A percentile compares a stretch with the other conserved stretches of the same genome.
These are phyloP conservation scores for Drosophila mimetica DNA, from an alignment of 2,888 invertebrate genomes.

Conservation along the genomic window DNA sequence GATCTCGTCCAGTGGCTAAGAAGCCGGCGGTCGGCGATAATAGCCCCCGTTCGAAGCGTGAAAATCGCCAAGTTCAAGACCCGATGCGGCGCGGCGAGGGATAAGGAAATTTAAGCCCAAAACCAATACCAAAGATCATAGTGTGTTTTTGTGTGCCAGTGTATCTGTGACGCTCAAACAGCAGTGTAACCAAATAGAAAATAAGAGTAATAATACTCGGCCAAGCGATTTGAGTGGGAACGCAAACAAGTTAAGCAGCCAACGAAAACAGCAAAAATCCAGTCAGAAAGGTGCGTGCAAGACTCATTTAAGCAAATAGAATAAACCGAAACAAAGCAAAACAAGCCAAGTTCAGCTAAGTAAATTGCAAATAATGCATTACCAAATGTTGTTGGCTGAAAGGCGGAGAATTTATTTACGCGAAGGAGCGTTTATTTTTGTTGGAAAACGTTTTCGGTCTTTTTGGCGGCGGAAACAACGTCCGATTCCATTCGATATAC, in stretches of 20 bases:
- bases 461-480: slow-evolving; percentile 72
- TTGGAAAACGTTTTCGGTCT: slow-evolving; percentile 28
- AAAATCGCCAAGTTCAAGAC: slow-evolving; percentile 35
- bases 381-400: slow-evolving; percentile 5
- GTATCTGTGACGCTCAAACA: slow-evolving; percentile 3
- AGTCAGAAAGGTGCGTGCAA: slow-evolving; percentile 67
- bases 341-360: slow-evolving; percentile 19
- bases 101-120: background rate
- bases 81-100: slow-evolving; percentile 25
- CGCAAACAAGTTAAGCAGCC: slow-evolving; percentile 27
- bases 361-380: slow-evolving; percentile 27
- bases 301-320: slow-evolving; percentile 29
- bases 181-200: slow-evolving; percentile 18
- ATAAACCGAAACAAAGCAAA: background rate
- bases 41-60: slow-evolving; percentile 27
- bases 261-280: slow-evolving; percentile 35
- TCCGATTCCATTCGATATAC: slow-evolving; percentile 55
- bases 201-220: slow-evolving; percentile 20
- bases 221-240: slow-evolving; percentile 18
- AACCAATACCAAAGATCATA: slow-evolving; percentile 28
- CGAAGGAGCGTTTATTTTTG: slow-evolving; percentile 18
- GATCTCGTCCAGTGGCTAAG: slow-evolving; percentile 38
- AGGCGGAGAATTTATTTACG: slow-evolving; percentile 18
- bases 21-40: slow-evolving; percentile 48
- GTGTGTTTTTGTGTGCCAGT: slow-evolving; percentile 30